Percentiles rank a stretch among this genome's conserved stretches.
These are phyloP conservation scores for Gulo gulo DNA, from an alignment of 2,113 vertebrate genomes.

Conservation along the genomic window DNA sequence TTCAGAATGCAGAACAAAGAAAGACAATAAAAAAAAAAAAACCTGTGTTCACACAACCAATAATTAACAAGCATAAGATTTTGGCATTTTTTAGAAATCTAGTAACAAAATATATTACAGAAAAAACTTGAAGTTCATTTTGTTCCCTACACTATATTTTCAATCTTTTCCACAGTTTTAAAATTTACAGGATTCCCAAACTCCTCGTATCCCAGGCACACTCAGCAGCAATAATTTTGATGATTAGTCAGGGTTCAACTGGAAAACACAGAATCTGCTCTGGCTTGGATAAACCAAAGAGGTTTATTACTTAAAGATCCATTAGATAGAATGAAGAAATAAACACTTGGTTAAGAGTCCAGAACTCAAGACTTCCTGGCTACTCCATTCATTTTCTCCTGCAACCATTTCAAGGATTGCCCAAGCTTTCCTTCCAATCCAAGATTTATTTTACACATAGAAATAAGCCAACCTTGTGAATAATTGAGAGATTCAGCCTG, in stretches of 20 bases:
- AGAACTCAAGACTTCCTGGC: background rate
- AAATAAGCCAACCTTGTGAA: background rate
- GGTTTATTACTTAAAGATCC: background rate
- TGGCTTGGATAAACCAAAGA: background rate
- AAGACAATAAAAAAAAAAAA: background rate
- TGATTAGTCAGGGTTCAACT: background rate
- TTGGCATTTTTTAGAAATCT: background rate
- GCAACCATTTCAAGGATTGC: background rate
- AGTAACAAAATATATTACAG: background rate
- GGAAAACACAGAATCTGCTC: background rate
- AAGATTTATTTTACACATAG: background rate
- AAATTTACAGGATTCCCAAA: background rate
- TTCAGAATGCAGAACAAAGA: background rate
- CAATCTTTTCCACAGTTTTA: background rate
- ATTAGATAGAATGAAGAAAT: background rate
- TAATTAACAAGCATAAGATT: background rate
- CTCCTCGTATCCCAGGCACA: background rate
- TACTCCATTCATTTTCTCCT: background rate
- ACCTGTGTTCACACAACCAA: background rate
- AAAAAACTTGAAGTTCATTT: background rate
- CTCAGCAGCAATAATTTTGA: background rate
- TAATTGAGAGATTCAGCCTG: background rate
- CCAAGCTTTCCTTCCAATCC: background rate
- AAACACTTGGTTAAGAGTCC: background rate
- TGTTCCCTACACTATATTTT: background rate